Evolutionary conservation across 2,797 vertebrate genomes (phyloP).

Genomic region (Siniperca scherzeri): DNA sequence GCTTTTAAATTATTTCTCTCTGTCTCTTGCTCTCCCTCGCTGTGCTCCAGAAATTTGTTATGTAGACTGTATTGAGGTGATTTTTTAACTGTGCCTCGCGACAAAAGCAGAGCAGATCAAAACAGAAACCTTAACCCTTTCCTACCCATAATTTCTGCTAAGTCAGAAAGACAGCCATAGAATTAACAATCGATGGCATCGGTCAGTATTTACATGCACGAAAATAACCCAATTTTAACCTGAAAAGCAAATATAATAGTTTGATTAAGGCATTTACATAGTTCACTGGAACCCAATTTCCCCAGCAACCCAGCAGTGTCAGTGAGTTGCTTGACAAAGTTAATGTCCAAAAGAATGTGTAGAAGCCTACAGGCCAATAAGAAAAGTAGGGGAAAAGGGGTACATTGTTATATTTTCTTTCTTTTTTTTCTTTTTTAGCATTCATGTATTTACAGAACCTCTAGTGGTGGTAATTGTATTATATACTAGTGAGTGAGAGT

Average conservation of each 20-base stretch:
- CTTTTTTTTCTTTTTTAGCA: background rate
- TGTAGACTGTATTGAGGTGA: constrained; percentile 17
- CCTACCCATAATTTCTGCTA: constrained; percentile 4
- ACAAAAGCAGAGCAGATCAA: constrained; percentile 28
- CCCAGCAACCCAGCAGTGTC: background rate
- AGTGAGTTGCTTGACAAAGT: background rate
- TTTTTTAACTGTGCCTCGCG: background rate
- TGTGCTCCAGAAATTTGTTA: constrained; percentile 35
- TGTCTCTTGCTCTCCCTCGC: background rate
- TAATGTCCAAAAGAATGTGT: background rate
- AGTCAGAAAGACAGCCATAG: constrained; percentile 7
- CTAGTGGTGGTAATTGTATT: background rate
- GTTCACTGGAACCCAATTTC: background rate
- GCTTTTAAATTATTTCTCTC: constrained; percentile 28
- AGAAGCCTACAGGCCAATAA: background rate
- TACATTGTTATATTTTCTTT: background rate
- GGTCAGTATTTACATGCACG: background rate
- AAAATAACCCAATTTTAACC: background rate
- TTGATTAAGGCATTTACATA: background rate
- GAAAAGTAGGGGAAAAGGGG: background rate
- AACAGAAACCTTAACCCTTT: constrained; percentile 36
- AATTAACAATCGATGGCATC: background rate
- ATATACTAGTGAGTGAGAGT: background rate
- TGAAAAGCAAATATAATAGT: background rate
- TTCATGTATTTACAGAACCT: background rate